Base-by-base conservation (phyloP, 2,113 vertebrate species). In the Hydrolagus affinis region DNA sequence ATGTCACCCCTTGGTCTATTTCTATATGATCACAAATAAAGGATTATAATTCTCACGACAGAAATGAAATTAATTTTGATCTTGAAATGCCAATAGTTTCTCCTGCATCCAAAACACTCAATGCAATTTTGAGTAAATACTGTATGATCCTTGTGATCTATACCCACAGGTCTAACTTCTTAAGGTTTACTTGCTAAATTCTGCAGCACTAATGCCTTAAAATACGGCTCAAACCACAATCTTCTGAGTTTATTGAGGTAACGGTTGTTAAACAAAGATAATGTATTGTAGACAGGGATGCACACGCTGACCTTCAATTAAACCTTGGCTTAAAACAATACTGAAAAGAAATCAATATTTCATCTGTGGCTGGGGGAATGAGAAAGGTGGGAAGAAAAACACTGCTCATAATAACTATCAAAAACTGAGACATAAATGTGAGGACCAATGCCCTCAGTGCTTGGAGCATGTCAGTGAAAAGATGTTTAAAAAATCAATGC, bases 271-370 rank as follows among this genome's bases (percentile, higher is more conserved):
- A 88, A 88, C 87, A 89, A 87, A 85, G 70, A 85, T 86, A 75
- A 32, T 68, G 88, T 90, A 66, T 32, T 89, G 88, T 86, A 88
- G 85, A 90, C 74, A 94, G 93, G 91, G 89, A 94, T 93, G 93
- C 91, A 91, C 90, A 91, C 88, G 89, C 91, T 96, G 95, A 97
- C 95, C 95, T 98, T 97, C 95, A 96, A 93, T 97, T 96, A 96
- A 94, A 91, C 93, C 93, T 89, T 88, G 89, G 92, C 93, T 96
- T 96, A 93, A 93, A 94, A 97, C 94, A 97, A 95, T 94, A 94
- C 93, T 90, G 86, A 86, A 62, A 86, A 89, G 19, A 96, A 97
- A 97, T 97, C 95, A 94, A 96, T 97, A 95, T 90, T 94, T 96
- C 89, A 96, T 96, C 97, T 25, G 60, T 83, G 78, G 66, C 28